Evolutionary conservation across 2,113 vertebrate species (phyloP).

Genomic region (Hipposideros armiger): DNA sequence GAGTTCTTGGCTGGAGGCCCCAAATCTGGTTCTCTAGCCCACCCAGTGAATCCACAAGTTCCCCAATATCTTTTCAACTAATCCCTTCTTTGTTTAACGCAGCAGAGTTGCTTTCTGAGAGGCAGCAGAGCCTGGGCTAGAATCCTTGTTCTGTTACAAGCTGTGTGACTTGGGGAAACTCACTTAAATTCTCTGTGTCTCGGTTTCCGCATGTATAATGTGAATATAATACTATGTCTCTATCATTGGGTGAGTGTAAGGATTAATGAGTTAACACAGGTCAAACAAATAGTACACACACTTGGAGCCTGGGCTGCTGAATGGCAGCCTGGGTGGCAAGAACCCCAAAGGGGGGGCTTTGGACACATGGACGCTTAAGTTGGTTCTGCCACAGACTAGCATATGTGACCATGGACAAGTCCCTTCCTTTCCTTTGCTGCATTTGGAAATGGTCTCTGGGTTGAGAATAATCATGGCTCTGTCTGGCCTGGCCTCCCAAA

Average conservation of each 20-base stretch:
- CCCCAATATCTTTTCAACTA: neutral
- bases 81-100: neutral
- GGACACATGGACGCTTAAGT: neutral
- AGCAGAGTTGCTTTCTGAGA: neutral
- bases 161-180: neutral
- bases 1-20: neutral
- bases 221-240: neutral
- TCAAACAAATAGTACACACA: neutral
- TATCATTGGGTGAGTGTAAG: neutral
- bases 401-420: neutral
- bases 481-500: neutral
- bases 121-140: neutral
- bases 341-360: neutral
- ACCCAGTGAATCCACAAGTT: neutral
- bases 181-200: neutral
- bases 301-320: neutral
- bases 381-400: neutral
- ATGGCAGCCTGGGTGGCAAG: accelerated
- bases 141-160: neutral
- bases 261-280: neutral
- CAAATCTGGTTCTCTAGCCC: neutral
- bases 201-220: neutral
- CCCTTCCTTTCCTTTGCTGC: neutral
- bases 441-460: neutral
- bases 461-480: neutral